These are phyloP conservation scores for Leptinotarsa tumamoca DNA, from an alignment of 2,888 invertebrate species.

Conservation along the genomic window DNA sequence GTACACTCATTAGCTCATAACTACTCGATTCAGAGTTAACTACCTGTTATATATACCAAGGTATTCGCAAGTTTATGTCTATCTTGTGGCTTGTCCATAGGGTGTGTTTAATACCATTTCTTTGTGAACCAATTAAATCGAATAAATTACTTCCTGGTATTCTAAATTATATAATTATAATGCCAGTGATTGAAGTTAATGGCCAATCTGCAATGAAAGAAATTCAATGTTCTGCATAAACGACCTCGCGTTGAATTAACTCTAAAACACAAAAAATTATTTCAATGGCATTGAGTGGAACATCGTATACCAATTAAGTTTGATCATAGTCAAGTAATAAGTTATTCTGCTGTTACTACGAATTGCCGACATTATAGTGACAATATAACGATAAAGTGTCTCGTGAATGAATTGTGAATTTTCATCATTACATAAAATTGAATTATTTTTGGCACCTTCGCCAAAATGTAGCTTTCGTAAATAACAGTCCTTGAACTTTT, in stretches of 20 bases:
- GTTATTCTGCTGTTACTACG: no score
- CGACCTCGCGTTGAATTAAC: background rate
- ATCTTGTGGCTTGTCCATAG: slow-evolving; percentile 1
- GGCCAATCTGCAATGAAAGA: background rate
- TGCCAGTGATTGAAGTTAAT: background rate
- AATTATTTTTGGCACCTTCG: no score
- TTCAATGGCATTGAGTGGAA: background rate
- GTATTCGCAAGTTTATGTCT: slow-evolving; percentile 4
- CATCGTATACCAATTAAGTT: background rate
- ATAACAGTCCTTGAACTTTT: no score
- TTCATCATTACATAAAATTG: no score
- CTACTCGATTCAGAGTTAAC: background rate
- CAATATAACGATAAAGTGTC: no score
- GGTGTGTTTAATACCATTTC: slow-evolving; percentile 15
- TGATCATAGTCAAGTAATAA: no score
- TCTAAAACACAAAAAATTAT: background rate
- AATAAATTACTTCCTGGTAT: slow-evolving; percentile 16
- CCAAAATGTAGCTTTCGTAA: no score
- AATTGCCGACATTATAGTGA: no score
- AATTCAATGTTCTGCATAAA: slow-evolving; percentile 5
- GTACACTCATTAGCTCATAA: background rate
- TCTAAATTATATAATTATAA: background rate
- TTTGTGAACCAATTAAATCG: slow-evolving; percentile 14
- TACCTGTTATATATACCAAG: slow-evolving; percentile 1
- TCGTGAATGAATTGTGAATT: no score